A percentile compares a stretch with the other conserved stretches of the same genome.
Evolutionary conservation across 2,797 vertebrate species (phyloP).

Genomic region (Chromobotia macracanthus): DNA sequence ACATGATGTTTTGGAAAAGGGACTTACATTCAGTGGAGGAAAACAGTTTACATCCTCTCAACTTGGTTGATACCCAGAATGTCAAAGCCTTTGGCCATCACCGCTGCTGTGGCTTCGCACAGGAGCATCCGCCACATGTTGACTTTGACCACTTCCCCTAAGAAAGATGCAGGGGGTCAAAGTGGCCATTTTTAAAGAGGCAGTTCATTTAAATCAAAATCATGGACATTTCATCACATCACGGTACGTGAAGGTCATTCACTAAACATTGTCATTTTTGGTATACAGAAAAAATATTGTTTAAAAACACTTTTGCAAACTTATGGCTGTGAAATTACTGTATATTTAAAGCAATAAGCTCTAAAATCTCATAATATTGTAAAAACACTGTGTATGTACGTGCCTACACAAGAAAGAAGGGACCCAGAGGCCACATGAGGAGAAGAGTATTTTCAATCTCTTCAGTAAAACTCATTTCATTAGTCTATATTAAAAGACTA

Average conservation of each 20-base stretch:
- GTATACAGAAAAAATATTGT: background rate
- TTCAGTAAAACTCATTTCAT: slow-evolving; percentile 38
- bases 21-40: background rate
- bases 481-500: slow-evolving; percentile 52
- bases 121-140: slow-evolving; percentile 96
- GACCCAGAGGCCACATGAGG: slow-evolving; percentile 19
- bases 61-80: slow-evolving; percentile 93
- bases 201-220: slow-evolving; percentile 7
- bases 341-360: background rate
- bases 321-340: background rate
- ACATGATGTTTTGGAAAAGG: background rate
- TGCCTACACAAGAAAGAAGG: background rate
- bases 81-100: slow-evolving; percentile 94
- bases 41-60: slow-evolving; percentile 84
- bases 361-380: background rate
- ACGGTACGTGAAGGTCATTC: too few species aligned
- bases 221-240: background rate
- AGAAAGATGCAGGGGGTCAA: slow-evolving; percentile 31
- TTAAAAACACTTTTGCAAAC: background rate
- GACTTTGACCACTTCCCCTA: slow-evolving; percentile 90
- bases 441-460: slow-evolving; percentile 36
- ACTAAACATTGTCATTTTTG: background rate
- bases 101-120: slow-evolving; percentile 87
- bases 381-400: background rate
- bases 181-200: background rate